These are phyloP conservation scores for Hyperoodon ampullatus DNA, from an alignment of 2,113 vertebrate genomes.

Conservation along the genomic window DNA sequence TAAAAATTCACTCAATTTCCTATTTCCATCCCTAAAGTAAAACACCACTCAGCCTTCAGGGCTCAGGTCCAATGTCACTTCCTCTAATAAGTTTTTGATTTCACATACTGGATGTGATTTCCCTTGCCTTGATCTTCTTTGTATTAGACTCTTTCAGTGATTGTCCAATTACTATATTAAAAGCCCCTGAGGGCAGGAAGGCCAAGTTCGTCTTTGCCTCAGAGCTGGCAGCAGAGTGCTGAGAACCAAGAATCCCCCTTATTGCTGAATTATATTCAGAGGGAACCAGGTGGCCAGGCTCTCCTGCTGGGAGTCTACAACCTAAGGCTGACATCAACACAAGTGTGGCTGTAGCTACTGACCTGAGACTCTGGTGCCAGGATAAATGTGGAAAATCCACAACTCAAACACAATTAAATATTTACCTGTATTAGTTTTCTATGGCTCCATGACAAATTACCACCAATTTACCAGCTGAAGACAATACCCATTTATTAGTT, in stretches of 20 bases:
- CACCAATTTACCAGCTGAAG: neutral
- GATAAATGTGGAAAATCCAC: neutral
- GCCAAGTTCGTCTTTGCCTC: neutral
- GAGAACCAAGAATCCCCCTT: neutral
- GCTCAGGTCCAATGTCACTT: neutral
- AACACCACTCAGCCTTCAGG: neutral
- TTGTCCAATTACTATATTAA: neutral
- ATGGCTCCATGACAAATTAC: neutral
- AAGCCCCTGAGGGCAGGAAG: neutral
- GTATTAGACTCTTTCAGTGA: neutral
- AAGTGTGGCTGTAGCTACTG: neutral
- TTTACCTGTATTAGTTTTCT: neutral
- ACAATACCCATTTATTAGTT: neutral
- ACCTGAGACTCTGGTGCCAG: neutral
- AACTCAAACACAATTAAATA: neutral
- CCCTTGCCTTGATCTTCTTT: constrained; percentile 3
- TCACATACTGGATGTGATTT: neutral
- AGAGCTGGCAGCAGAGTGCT: neutral
- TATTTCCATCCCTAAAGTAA: neutral
- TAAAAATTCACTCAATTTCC: neutral
- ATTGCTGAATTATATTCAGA: neutral
- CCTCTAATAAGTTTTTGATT: neutral
- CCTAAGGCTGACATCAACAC: neutral
- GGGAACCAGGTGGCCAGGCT: neutral
- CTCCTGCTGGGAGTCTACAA: neutral